Conservation (phyloP, 2,797 vertebrate species). For the Aldrovandia affinis region DNA sequence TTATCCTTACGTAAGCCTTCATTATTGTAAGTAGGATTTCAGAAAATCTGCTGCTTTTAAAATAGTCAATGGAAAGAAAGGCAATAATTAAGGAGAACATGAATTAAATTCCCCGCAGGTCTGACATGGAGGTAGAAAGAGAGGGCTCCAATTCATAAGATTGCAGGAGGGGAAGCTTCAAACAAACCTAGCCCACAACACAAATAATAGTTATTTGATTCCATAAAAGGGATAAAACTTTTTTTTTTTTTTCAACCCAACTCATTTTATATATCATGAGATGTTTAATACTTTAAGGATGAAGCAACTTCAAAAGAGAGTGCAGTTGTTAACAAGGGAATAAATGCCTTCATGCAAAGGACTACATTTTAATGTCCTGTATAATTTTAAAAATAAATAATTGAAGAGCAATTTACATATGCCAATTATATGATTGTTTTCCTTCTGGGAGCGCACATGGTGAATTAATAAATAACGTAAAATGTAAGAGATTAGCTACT, state of each 20-base stretch:
- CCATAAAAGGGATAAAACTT: neutral
- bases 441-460: neutral
- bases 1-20: slow-evolving; percentile 67
- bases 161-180: slow-evolving; percentile 34
- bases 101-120: slow-evolving; percentile 58
- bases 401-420: slow-evolving; percentile 40
- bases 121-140: slow-evolving; percentile 43
- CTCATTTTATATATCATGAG: slow-evolving; percentile 30
- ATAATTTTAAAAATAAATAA: slow-evolving; percentile 45
- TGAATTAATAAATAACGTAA: slow-evolving; percentile 15
- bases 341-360: slow-evolving; percentile 44
- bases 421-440: slow-evolving; percentile 22
- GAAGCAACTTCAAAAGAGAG: slow-evolving; percentile 28
- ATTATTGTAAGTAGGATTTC: slow-evolving; percentile 69
- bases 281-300: slow-evolving; percentile 34
- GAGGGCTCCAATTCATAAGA: slow-evolving; percentile 32
- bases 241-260: neutral
- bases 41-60: slow-evolving; percentile 65
- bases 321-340: slow-evolving; percentile 49
- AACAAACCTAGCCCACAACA: slow-evolving; percentile 25
- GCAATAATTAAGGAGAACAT: slow-evolving; percentile 63
- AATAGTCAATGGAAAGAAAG: slow-evolving; percentile 60
- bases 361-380: slow-evolving; percentile 36
- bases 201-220: slow-evolving; percentile 1
- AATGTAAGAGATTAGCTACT: neutral